These are phyloP conservation scores for Fabriciana adippe DNA, from an alignment of 2,888 invertebrate species.

Conservation along the genomic window DNA sequence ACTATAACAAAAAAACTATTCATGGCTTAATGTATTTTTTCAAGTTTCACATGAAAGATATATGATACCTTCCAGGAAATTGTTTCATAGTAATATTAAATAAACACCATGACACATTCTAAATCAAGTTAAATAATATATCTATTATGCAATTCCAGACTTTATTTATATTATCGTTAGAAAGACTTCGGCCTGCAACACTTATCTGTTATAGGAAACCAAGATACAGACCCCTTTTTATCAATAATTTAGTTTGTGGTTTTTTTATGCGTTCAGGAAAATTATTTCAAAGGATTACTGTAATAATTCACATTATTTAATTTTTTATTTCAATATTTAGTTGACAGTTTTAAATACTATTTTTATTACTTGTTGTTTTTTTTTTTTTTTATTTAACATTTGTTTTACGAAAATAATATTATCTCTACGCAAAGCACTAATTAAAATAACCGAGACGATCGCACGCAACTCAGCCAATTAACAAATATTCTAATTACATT, in stretches of 20 bases:
- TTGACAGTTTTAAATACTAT: no score
- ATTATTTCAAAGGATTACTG: background rate
- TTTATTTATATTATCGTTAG: background rate
- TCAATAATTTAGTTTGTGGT: constrained; percentile 32
- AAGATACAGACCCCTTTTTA: constrained; percentile 48
- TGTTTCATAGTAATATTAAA: background rate
- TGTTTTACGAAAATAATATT: no score
- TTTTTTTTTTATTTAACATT: no score
- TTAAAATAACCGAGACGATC: no score
- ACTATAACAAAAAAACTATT: no score
- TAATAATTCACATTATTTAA: background rate
- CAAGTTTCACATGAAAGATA: background rate
- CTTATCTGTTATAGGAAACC: constrained; percentile 51
- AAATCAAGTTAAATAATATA: constrained; percentile 30
- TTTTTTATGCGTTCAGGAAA: constrained; percentile 36
- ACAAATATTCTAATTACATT: constrained; percentile 20
- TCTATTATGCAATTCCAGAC: constrained; percentile 7
- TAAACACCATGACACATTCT: constrained; percentile 20
- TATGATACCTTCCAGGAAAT: background rate
- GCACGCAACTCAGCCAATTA: no score
- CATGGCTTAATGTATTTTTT: no score
- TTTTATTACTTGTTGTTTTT: no score
- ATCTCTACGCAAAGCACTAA: no score
- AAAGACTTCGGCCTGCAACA: constrained; percentile 25
- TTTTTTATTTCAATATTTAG: no score